Evolutionary conservation across 2,113 vertebrate species (phyloP).

Genomic region (Chloebia gouldiae): DNA sequence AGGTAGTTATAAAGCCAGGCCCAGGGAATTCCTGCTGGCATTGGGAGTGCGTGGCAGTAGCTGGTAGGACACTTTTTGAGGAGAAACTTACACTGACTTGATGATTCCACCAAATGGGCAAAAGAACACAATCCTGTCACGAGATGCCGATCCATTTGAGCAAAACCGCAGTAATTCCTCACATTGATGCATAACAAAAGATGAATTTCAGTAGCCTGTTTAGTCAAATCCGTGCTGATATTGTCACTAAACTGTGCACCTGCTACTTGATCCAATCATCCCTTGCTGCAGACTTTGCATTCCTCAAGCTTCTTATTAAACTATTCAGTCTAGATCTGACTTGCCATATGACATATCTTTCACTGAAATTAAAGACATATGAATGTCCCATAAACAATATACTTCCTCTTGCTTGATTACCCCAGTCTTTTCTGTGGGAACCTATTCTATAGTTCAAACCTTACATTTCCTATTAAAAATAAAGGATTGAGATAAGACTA

Average conservation of each 20-base stretch:
- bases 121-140: background rate
- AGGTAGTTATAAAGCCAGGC: background rate
- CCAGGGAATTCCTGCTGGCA: background rate
- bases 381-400: background rate
- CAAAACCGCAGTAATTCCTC: background rate
- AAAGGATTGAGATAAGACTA: background rate
- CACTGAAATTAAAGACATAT: background rate
- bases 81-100: background rate
- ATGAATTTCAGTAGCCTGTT: background rate
- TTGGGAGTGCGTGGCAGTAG: rapidly evolving
- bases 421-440: background rate
- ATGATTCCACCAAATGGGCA: background rate
- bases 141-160: background rate
- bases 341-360: background rate
- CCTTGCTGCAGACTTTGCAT: background rate
- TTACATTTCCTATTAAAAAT: background rate
- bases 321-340: background rate
- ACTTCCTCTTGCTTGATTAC: background rate
- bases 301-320: background rate
- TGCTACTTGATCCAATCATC: background rate
- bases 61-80: background rate
- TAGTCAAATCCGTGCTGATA: background rate
- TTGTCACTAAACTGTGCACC: background rate
- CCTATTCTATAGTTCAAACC: background rate
- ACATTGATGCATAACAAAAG: background rate